Conservation (phyloP, 2,888 invertebrate species). For the Stegana nigrithorax region DNA sequence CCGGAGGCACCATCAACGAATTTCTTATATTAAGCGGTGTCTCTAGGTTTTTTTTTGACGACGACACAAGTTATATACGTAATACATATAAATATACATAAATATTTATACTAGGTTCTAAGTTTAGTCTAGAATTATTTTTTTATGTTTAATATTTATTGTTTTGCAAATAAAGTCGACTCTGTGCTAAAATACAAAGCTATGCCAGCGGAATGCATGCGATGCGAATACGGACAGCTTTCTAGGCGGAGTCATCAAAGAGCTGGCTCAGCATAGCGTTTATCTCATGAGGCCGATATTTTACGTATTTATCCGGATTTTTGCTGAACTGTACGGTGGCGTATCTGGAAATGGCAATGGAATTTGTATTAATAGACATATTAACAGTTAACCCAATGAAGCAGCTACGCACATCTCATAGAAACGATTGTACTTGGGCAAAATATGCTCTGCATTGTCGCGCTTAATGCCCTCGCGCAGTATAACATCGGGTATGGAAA, state of each 20-base stretch:
- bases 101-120: constrained; percentile 49
- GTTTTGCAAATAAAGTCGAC: constrained; percentile 48
- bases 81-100: constrained; percentile 18
- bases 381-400: background rate
- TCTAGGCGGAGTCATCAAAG: constrained; percentile 80
- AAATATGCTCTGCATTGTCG: constrained; percentile 88
- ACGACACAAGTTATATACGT: background rate
- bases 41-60: too few species aligned
- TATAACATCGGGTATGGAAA: constrained; percentile 93
- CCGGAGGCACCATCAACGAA: constrained; percentile 89
- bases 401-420: constrained; percentile 75
- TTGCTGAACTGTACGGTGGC: constrained; percentile 86
- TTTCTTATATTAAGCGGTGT: too few species aligned
- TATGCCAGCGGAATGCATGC: constrained; percentile 37
- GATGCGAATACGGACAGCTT: background rate
- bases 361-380: background rate
- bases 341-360: constrained; percentile 70
- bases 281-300: constrained; percentile 88
- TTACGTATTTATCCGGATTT: constrained; percentile 93
- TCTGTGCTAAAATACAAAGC: constrained; percentile 39
- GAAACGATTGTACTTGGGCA: constrained; percentile 87
- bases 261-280: constrained; percentile 87
- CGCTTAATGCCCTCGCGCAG: constrained; percentile 87
- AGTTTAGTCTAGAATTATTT: constrained; percentile 49
- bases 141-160: constrained; percentile 56